Base-by-base conservation (phyloP, 2,113 vertebrate genomes). In the Hypanus sabinus region DNA sequence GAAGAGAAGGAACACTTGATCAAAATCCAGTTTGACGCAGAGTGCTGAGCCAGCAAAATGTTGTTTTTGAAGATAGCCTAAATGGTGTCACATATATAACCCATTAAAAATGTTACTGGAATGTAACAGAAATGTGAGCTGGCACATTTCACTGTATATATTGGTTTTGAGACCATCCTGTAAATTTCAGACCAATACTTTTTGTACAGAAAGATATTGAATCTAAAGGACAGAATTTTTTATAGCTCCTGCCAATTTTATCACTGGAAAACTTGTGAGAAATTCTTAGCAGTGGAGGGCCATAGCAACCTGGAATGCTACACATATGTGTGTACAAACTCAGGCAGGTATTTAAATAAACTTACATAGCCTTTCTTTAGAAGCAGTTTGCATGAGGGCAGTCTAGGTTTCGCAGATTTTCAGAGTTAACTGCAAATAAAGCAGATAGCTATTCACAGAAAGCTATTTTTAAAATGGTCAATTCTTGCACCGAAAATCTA, bases 111-210 rank as follows among this genome's bases (percentile, higher is more conserved):
- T 55, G 24, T 20, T 46, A 27, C 11, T 75, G 33, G 91, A 93
- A 93, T 93, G 33, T 7, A 46, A 71, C 70, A 55, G 91, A 70
- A 93, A 93, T 93, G 85, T 65, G 85, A 90, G n/a, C 85, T 65
- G 14, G 85, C 60, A 90, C 14, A 62, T n/a, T 75, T 73, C 3
- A 65, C 30, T 55, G 24, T 46, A 73, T 71, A 46, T 33, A 33
- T 30, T 22, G 30, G 7, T 85, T 65, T 88, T 90, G 14, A 18
- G 85, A 20, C 60, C 30, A 65, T 90, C 6, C 85, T 65, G 85
- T 36, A n/a, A 65, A 7, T 88, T 9, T 88, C 83, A 88, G 9
- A 88, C 16, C 55, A 55, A 1, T 27, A 57, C 5, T n/a, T 90
- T 33, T 65, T 20, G 7, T 60, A 30, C 55, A 24, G 24, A 30